Percentiles rank a stretch among this genome's conserved stretches.
phyloP scores from a whole-genome alignment of 2,113 vertebrate genomes.

The Neofelis nebulosa region DNA sequence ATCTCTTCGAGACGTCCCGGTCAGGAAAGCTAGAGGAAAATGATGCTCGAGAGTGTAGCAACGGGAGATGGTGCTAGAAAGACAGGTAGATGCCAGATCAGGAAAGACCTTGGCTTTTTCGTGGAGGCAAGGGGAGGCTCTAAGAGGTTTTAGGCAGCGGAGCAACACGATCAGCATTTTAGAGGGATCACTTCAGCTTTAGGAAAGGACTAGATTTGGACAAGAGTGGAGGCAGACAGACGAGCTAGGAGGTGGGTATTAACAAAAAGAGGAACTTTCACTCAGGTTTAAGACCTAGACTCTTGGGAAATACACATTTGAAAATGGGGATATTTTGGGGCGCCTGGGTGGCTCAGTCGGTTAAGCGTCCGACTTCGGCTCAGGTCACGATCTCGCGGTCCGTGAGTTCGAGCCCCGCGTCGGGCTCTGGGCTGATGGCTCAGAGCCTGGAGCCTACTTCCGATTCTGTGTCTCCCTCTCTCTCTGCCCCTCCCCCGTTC shows the following conservation, averaged over 20 bases:
- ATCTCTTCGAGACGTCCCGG: background rate
- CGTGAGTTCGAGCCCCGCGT: too few species aligned
- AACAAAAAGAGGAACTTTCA: background rate
- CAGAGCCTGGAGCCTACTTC: too few species aligned
- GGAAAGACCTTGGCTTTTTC: background rate
- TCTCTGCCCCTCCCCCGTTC: too few species aligned
- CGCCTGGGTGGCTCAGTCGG: too few species aligned
- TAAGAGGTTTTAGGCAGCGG: background rate
- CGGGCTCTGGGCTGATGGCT: too few species aligned
- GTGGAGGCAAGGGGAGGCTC: background rate
- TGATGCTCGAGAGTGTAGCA: background rate
- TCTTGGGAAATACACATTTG: background rate
- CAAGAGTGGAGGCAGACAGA: background rate
- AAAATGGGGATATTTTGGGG: background rate
- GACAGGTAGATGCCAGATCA: background rate
- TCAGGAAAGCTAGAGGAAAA: background rate
- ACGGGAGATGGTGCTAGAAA: background rate
- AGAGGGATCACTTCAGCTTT: background rate
- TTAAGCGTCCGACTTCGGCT: too few species aligned
- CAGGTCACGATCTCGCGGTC: too few species aligned
- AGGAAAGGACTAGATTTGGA: conserved; percentile 7
- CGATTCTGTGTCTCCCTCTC: too few species aligned
- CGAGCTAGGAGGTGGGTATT: background rate
- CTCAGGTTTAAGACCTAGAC: background rate
- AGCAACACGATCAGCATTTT: background rate